Conservation (phyloP, 2,888 invertebrate genomes). For the Bellardia pandia region DNA sequence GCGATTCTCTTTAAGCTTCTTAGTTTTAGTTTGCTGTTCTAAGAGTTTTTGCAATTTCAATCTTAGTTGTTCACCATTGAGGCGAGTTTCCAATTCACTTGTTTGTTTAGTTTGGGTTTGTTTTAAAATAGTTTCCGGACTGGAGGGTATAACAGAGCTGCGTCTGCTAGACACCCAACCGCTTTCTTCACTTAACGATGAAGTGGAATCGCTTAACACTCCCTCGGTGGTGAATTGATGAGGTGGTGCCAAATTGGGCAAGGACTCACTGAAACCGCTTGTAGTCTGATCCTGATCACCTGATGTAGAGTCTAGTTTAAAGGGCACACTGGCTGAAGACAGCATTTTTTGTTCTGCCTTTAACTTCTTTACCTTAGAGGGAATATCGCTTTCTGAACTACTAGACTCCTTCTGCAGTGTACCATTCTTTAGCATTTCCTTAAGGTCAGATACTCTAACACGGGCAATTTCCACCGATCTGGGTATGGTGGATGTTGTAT, state of each 20-base stretch:
- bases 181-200: conserved; percentile 92
- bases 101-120: conserved; percentile 73
- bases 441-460: conserved; percentile 83
- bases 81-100: conserved; percentile 81
- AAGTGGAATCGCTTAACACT: conserved; percentile 86
- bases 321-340: conserved; percentile 88
- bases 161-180: conserved; percentile 94
- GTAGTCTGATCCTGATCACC: conserved; percentile 79
- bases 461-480: conserved; percentile 83
- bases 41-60: conserved; percentile 87
- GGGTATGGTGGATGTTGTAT: conserved; percentile 78
- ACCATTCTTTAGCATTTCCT: conserved; percentile 83
- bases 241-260: conserved; percentile 89
- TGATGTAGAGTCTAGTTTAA: conserved; percentile 86
- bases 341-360: conserved; percentile 80
- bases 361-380: conserved; percentile 85
- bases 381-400: conserved; percentile 86
- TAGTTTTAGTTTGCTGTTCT: conserved; percentile 80
- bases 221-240: conserved; percentile 86
- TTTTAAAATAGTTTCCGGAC: conserved; percentile 85
- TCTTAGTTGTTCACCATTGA: conserved; percentile 88
- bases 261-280: conserved; percentile 88
- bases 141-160: conserved; percentile 87
- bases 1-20: conserved; percentile 74
- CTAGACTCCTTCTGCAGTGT: conserved; percentile 82